Evolutionary conservation across 2,113 vertebrate species (phyloP).

Genomic region (Cebus imitator): DNA sequence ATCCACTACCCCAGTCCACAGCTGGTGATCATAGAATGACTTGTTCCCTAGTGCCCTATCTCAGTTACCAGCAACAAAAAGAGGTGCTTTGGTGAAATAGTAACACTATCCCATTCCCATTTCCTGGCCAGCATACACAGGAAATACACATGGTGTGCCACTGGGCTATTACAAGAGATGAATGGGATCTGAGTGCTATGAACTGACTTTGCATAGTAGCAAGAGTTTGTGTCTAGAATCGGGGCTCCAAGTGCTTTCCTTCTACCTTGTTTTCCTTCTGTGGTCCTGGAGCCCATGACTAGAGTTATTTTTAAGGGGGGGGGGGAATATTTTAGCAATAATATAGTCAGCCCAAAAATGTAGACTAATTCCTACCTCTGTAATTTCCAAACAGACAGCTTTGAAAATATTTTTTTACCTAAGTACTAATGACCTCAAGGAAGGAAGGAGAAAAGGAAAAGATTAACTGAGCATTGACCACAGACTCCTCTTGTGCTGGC

Average conservation of each 20-base stretch:
- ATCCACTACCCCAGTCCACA: not conserved
- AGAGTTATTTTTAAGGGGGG: not conserved
- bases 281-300: not conserved
- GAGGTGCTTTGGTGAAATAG: not conserved
- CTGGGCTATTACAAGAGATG: not conserved
- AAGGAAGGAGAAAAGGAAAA: not conserved
- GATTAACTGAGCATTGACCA: not conserved
- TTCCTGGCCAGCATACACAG: not conserved
- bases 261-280: not conserved
- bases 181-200: accelerated
- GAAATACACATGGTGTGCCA: accelerated
- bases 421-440: not conserved
- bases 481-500: not conserved
- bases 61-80: not conserved
- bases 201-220: not conserved
- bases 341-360: not conserved
- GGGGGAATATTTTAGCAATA: not conserved
- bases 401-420: not conserved
- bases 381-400: not conserved
- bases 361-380: not conserved
- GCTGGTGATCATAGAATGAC: not conserved
- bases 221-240: not conserved
- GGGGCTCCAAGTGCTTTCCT: too few species aligned
- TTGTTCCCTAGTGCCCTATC: not conserved
- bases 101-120: not conserved